Evolutionary conservation across 2,888 invertebrate genomes (phyloP), one percentile per base, ranked within the genome.

Genomic region (Caenorhabditis afra): DNA sequence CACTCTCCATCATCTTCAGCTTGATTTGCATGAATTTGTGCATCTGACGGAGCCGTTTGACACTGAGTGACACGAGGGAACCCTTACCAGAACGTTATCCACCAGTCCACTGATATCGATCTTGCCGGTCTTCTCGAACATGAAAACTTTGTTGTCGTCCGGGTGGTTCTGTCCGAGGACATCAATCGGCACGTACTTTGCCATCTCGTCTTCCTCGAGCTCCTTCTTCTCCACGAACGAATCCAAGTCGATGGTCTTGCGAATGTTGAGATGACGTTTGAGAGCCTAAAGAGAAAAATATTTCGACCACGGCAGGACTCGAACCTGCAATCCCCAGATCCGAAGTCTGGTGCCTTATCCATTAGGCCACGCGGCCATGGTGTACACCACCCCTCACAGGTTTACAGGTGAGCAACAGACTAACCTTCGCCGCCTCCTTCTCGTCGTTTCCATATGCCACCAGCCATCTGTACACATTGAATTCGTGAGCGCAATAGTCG

Each of bases 1-100:
- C 75, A 39, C 71, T 80, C 64, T 89, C 89, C 87, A 89, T 87
- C 76, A 87, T 79, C n/a, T 87, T 87, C 62, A 89, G 87, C 22
- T 88, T 85, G 61, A 82, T 82, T 67, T 86, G 66, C 87, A 89
- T 87, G 70, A 89, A 89, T 23, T 85, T 71, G 50, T 83, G 81
- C 39, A 85, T 77, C 75, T 88, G 74, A 57, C 83, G 79, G 35
- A 76, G 37, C 20, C 44, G 47, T 75, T 81, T 39, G 4, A 7
- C 7, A 29, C 37, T 52, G 14, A 11, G 41, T 14, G 14, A 14
- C 41, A 8, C 3, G 14, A 41, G 3, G 41, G 12, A 11, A 14
- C 14, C 11, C 62, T 45, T 35, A 79, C 79, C 67, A 73, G 39
- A 50, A 78, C 67, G 55, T 78, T 78, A 37, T 78, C 78, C 37